Base-by-base conservation (phyloP, 2,113 vertebrate species). In the Natator depressus region DNA sequence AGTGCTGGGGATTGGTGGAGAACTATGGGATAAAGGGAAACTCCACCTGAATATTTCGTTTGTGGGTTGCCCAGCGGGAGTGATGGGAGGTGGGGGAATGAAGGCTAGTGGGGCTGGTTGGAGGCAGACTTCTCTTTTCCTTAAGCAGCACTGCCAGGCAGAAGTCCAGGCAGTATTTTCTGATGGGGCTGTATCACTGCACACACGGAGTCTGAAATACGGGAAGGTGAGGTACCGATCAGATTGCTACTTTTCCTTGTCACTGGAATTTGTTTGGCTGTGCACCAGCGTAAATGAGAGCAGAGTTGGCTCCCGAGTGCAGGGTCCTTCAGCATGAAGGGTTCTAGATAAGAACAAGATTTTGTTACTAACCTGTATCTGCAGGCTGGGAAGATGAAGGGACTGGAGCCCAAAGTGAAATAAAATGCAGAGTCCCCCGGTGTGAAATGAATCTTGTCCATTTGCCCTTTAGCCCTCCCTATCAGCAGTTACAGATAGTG, bases 81-180 rank as follows among this genome's bases (percentile, higher is more conserved):
- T 2, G 4, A 0, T 12, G 57, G 46, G 62, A n/a, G 31, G 76
- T 49, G 17, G 20, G 17, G 17, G 50, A 29, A 12, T 2, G 0
- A 22, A 55, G 9, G 14, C 4, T 31, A 22, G 51, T 16, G 47
- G 65, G 84, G 10, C 55, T 50, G 46, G 29, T 31, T 46, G 22
- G 38, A 49, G 29, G 59, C 49, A 50, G 55, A n/a, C 11, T 25
- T 51, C 9, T 50, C 54, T 83, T 89, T 97, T 98, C 97, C 97
- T 98, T 98, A 95, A 98, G 88, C n/a, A 6, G 16, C 14, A 2
- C 62, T 31, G 5, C 54, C 96, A 99, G 99, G 99, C 99, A 27
- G 99, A 99, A 94, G 99, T 99, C 25, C 99, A 99, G 98, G 99
- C 99, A 1, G 98, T 99, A 16, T 99, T 99, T 97, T 98, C 99